Conservation (phyloP, 2,113 vertebrate genomes). For the Meles meles region DNA sequence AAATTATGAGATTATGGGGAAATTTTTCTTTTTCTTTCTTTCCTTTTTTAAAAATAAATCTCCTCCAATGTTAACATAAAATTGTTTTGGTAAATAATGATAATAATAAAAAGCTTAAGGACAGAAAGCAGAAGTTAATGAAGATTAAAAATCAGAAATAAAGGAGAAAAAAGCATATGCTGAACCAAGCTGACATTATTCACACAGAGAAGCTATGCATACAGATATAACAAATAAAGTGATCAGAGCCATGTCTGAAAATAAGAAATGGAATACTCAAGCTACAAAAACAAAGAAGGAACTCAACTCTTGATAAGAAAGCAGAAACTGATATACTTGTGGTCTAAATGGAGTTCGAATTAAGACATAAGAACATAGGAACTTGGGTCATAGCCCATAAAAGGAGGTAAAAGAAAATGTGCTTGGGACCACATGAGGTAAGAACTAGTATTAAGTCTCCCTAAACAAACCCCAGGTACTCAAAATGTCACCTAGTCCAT, state of each 20-base stretch:
- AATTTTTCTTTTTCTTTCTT: neutral
- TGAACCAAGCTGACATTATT: neutral
- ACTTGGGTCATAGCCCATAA: neutral
- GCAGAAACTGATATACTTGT: neutral
- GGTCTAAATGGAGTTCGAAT: neutral
- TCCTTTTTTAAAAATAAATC: neutral
- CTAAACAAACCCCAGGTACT: neutral
- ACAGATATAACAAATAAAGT: neutral
- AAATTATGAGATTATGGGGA: neutral
- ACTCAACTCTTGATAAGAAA: neutral
- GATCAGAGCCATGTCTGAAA: neutral
- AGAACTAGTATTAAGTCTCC: neutral
- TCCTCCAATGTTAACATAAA: neutral
- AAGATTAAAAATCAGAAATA: constrained; percentile 7
- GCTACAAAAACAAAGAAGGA: neutral
- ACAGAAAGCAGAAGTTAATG: constrained; percentile 9
- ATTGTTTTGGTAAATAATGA: neutral
- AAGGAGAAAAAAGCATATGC: neutral
- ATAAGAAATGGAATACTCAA: neutral
- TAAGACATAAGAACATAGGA: neutral
- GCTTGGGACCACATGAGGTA: neutral
- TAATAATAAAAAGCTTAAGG: neutral
- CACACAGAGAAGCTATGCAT: neutral
- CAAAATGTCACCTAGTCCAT: neutral
- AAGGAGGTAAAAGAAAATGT: neutral